phyloP scores from a whole-genome alignment of 2,888 invertebrate species.

The Eupeodes latifasciatus region DNA sequence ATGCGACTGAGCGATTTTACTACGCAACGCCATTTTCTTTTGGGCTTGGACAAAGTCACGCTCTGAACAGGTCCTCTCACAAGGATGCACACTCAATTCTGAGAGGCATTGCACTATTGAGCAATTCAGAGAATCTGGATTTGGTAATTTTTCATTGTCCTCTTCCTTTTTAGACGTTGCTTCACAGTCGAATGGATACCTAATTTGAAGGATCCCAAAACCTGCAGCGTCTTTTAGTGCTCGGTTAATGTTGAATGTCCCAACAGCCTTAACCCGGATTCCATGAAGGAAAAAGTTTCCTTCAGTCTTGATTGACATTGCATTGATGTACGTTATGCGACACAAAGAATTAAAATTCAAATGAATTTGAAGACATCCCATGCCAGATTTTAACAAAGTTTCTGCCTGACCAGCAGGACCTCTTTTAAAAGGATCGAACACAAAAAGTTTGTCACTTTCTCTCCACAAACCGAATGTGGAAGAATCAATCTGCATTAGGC shows the following conservation, averaged over 20 bases:
- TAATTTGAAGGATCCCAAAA: conserved; percentile 52
- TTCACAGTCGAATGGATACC: conserved; percentile 55
- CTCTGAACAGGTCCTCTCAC: conserved; percentile 74
- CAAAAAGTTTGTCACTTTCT: conserved; percentile 87
- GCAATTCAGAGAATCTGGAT: background rate
- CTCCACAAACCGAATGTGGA: conserved; percentile 87
- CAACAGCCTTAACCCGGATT: conserved; percentile 81
- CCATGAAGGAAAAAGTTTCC: conserved; percentile 86
- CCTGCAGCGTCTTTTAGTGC: conserved; percentile 35
- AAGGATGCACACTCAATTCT: conserved; percentile 72
- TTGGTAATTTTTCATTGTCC: background rate
- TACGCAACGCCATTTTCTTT: conserved; percentile 29
- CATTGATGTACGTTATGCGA: conserved; percentile 85
- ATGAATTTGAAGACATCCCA: conserved; percentile 88
- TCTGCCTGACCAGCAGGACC: conserved; percentile 85
- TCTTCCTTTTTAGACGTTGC: background rate
- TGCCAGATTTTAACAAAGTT: conserved; percentile 80
- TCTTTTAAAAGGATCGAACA: conserved; percentile 88
- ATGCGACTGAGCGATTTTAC: conserved; percentile 77
- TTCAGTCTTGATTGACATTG: conserved; percentile 80
- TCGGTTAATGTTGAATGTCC: conserved; percentile 60
- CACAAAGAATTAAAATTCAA: conserved; percentile 86
- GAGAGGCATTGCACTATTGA: conserved; percentile 70
- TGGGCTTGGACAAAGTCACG: conserved; percentile 57
- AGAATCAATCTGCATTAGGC: conserved; percentile 86